Percentiles rank a stretch among this genome's conserved stretches.
Conservation (phyloP, 2,888 invertebrate genomes). For the Ormyrus thymus region DNA sequence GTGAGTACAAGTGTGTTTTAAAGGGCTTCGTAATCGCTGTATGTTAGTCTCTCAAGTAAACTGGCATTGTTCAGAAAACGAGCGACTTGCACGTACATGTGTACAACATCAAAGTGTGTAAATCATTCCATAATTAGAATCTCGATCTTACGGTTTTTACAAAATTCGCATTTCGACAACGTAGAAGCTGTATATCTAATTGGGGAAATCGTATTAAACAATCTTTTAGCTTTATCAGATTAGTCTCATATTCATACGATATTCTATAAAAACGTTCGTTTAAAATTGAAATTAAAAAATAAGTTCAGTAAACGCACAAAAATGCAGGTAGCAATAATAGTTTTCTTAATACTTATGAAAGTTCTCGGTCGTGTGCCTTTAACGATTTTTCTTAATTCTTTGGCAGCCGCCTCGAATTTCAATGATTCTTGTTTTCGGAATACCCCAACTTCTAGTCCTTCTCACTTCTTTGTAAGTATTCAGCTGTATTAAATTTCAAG, state of each 20-base stretch:
- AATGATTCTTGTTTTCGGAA: not conserved
- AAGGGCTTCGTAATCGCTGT: conserved; percentile 47
- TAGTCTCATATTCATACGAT: no score
- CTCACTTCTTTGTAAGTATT: conserved; percentile 32
- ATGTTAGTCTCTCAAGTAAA: conserved; percentile 21
- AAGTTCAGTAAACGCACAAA: no score
- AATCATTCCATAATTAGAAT: no score
- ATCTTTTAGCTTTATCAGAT: no score
- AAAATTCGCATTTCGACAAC: no score
- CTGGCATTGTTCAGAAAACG: conserved; percentile 23
- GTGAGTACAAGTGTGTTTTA: conserved; percentile 33
- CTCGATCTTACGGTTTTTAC: no score
- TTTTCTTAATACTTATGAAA: no score
- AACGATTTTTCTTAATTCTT: not conserved
- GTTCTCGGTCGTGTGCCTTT: not conserved
- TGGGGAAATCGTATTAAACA: no score
- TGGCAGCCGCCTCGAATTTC: not conserved
- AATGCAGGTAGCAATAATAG: no score
- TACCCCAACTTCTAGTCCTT: not conserved
- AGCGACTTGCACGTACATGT: conserved; percentile 19
- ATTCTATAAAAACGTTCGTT: no score
- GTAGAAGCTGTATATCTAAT: no score
- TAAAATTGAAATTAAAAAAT: no score
- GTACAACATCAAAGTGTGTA: not conserved
- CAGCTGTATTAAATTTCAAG: conserved; percentile 5